A percentile compares a stretch with the other conserved stretches of the same genome.
phyloP scores from a whole-genome alignment of 2,888 invertebrate genomes.

The Microplitis deprimator region DNA sequence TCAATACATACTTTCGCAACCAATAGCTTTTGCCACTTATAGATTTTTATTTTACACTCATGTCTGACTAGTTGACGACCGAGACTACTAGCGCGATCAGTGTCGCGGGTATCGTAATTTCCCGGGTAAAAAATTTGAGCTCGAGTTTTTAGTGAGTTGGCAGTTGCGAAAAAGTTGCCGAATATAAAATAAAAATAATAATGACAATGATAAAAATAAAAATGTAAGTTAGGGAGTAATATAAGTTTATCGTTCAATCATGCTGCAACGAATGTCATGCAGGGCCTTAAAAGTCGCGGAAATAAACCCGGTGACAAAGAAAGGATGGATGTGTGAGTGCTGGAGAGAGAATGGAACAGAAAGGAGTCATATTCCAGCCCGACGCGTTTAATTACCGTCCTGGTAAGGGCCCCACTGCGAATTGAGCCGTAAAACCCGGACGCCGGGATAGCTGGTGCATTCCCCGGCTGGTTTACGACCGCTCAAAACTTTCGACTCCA shows the following conservation, averaged over 20 bases:
- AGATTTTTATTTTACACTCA: neutral
- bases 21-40: conserved; percentile 11
- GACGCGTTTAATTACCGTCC: conserved; percentile 67
- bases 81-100: conserved; percentile 16
- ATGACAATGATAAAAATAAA: conserved; percentile 8
- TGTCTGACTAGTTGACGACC: conserved; percentile 2
- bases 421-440: conserved; percentile 67
- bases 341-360: no score
- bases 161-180: conserved; percentile 1
- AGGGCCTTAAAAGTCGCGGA: conserved; percentile 35
- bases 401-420: conserved; percentile 67
- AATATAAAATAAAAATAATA: conserved; percentile 8
- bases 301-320: conserved; percentile 45
- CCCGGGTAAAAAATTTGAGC: no score
- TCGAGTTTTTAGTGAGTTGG: neutral
- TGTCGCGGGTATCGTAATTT: neutral
- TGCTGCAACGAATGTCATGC: conserved; percentile 33
- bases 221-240: conserved; percentile 19
- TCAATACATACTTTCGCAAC: neutral
- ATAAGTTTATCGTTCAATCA: conserved; percentile 41
- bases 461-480: conserved; percentile 60
- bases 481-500: conserved; percentile 50
- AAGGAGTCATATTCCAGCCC: conserved; percentile 49
- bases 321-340: conserved; percentile 7
- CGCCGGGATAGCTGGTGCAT: conserved; percentile 45